phyloP scores from a whole-genome alignment of 1,140 invertebrate genomes.

The Papilio polyxenes region DNA sequence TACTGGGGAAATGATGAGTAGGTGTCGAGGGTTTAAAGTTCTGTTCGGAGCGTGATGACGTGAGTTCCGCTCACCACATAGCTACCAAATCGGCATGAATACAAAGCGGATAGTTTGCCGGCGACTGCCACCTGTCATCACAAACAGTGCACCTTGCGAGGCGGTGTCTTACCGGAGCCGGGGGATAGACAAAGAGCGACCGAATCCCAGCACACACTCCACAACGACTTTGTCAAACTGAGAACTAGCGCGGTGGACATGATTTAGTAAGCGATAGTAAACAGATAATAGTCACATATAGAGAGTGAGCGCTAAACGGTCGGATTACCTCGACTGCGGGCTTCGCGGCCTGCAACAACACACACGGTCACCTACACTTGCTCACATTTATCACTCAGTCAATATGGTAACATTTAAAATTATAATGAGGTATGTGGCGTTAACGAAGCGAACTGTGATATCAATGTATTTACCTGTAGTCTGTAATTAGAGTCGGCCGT shows the following conservation, averaged over 20 bases:
- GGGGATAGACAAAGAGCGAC: conserved; percentile 69
- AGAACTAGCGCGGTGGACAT: conserved; percentile 71
- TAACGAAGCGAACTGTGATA: not conserved
- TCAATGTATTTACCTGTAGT: conserved; percentile 87
- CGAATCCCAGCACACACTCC: conserved; percentile 78
- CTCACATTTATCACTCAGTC: conserved; percentile 25
- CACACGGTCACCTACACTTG: conserved; percentile 65
- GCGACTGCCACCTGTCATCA: conserved; percentile 64
- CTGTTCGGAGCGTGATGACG: conserved; percentile 73
- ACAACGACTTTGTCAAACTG: conserved; percentile 67
- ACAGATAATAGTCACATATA: conserved; percentile 71
- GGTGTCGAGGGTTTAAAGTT: conserved; percentile 76
- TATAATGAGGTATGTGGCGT: conserved; percentile 11
- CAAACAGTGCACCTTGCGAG: conserved; percentile 72
- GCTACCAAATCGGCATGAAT: conserved; percentile 70
- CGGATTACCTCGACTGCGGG: conserved; percentile 84
- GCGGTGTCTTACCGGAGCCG: conserved; percentile 67
- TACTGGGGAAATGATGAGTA: conserved; percentile 56
- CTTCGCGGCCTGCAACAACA: conserved; percentile 85
- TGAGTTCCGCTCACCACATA: conserved; percentile 74
- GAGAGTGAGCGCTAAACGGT: conserved; percentile 56
- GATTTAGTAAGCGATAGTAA: conserved; percentile 79
- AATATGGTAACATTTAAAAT: conserved; percentile 17
- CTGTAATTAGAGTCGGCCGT: conserved; percentile 93
- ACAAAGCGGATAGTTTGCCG: conserved; percentile 62